A percentile compares a stretch with the other conserved stretches of the same genome.
Evolutionary conservation across 2,888 invertebrate species (phyloP).

Genomic region (Drosophila stalkeri): DNA sequence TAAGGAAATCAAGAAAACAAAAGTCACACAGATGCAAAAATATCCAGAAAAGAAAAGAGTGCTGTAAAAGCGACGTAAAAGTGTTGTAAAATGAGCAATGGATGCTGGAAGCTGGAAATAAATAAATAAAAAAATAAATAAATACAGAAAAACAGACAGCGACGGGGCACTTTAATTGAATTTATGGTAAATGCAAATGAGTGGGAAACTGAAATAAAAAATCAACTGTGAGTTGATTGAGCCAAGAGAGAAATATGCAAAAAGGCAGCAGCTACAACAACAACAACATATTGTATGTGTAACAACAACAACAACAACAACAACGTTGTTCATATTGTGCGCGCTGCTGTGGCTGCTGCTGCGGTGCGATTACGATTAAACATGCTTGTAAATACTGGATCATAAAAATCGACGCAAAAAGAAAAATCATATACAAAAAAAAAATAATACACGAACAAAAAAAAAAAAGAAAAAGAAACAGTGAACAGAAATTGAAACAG

Average conservation of each 20-base stretch:
- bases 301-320: constrained; percentile 14
- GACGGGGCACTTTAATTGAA: constrained; percentile 64
- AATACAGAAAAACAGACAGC: constrained; percentile 11
- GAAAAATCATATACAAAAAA: constrained; percentile 8
- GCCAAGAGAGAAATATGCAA: constrained; percentile 59
- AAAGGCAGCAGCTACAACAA: constrained; percentile 39
- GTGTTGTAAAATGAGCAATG: constrained; percentile 26
- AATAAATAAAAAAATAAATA: constrained; percentile 12
- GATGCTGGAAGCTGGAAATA: constrained; percentile 16
- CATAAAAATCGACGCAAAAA: constrained; percentile 41
- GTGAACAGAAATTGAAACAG: constrained; percentile 38
- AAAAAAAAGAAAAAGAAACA: constrained; percentile 24
- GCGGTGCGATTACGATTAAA: constrained; percentile 72
- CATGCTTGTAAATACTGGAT: constrained; percentile 79
- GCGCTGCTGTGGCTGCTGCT: constrained; percentile 39
- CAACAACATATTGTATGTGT: constrained; percentile 30
- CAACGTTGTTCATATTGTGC: constrained; percentile 45
- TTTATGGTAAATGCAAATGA: constrained; percentile 79
- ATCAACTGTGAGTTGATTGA: constrained; percentile 69
- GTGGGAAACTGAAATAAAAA: constrained; percentile 63
- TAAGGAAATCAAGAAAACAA: constrained; percentile 27
- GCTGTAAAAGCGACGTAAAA: constrained; percentile 21
- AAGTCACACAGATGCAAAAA: constrained; percentile 17
- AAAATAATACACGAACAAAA: background rate
- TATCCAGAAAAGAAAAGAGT: constrained; percentile 15